phyloP scores from a whole-genome alignment of 2,888 invertebrate species.

The Stenodera caucasica region DNA sequence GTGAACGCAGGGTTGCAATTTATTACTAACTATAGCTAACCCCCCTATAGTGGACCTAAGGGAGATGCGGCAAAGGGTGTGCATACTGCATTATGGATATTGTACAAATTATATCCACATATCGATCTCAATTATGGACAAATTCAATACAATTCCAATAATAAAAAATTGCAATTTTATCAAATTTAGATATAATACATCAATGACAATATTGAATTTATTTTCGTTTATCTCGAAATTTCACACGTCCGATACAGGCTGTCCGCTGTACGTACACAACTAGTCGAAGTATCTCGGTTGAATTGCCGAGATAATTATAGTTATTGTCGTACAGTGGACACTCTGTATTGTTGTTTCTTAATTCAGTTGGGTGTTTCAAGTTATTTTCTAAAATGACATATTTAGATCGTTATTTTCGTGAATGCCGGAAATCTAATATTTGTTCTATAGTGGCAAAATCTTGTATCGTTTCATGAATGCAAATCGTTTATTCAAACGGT shows the following conservation, averaged over 20 bases:
- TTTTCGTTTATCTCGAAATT: too few relatives aligned
- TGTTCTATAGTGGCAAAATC: conserved; percentile 49
- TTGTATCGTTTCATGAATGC: conserved; percentile 55
- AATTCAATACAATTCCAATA: conserved; percentile 16
- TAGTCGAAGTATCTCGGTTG: too few relatives aligned
- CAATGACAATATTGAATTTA: too few relatives aligned
- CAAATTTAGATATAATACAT: too few relatives aligned
- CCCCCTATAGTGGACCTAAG: conserved; percentile 39
- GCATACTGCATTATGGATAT: conserved; percentile 33
- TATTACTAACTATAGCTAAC: conserved; percentile 45
- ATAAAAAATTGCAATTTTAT: background rate
- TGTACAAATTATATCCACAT: conserved; percentile 35
- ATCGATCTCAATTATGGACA: conserved; percentile 39
- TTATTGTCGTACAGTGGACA: too few relatives aligned
- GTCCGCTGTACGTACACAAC: too few relatives aligned
- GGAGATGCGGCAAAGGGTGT: conserved; percentile 28
- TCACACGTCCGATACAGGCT: too few relatives aligned
- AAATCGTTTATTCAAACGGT: conserved; percentile 48
- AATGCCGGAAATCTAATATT: conserved; percentile 48
- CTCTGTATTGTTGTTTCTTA: too few relatives aligned
- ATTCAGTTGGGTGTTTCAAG: too few relatives aligned
- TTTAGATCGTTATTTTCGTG: too few relatives aligned
- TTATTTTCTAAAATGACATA: too few relatives aligned
- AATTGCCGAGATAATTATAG: too few relatives aligned
- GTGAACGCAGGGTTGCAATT: conserved; percentile 48